These are phyloP conservation scores for Coptodon bakossiorum DNA, from an alignment of 2,113 vertebrate genomes.

Conservation along the genomic window DNA sequence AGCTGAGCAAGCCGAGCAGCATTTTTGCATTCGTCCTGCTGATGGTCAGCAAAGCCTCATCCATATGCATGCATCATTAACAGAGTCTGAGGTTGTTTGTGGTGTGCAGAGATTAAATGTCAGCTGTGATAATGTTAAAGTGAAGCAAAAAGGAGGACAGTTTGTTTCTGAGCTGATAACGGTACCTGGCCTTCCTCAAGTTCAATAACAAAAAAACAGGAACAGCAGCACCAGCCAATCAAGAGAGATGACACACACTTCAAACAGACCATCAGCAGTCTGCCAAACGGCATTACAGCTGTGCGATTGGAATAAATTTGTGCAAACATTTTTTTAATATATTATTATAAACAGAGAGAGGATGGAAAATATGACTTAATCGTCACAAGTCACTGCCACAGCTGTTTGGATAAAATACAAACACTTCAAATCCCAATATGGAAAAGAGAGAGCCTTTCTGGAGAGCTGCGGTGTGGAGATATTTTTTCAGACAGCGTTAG, in stretches of 20 bases:
- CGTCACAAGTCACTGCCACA: background rate
- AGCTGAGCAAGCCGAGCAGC: background rate
- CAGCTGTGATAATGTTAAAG: slow-evolving; percentile 43
- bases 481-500: background rate
- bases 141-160: background rate
- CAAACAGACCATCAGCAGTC: background rate
- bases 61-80: slow-evolving; percentile 59
- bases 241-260: background rate
- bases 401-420: background rate
- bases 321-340: background rate
- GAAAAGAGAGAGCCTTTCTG: background rate
- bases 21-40: background rate
- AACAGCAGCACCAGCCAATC: background rate
- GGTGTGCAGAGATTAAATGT: slow-evolving; percentile 58
- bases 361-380: background rate
- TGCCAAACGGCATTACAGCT: background rate
- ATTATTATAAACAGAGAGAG: background rate
- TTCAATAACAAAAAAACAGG: background rate
- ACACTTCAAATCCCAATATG: background rate
- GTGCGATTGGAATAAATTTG: background rate
- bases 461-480: background rate
- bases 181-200: background rate
- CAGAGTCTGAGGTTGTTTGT: slow-evolving; percentile 28
- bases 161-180: background rate
- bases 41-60: slow-evolving; percentile 38